These are phyloP conservation scores for Beroe forskalii DNA, from an alignment of 37 sponge, comb jelly and placozoan genomes.

Conservation along the genomic window DNA sequence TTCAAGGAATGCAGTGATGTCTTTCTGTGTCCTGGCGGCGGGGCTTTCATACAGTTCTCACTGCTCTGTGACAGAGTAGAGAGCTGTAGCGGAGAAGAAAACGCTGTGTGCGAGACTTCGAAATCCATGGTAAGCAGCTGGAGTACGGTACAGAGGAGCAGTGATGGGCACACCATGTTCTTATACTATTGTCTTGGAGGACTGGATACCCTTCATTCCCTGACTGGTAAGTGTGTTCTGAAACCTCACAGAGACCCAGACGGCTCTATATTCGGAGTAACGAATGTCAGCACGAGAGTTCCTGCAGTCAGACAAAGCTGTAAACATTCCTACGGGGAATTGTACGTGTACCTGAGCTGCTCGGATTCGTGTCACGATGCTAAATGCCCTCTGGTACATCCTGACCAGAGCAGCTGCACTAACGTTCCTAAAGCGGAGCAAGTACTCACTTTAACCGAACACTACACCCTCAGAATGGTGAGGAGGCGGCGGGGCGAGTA, in stretches of 20 bases:
- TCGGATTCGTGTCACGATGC: background rate
- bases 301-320: no score
- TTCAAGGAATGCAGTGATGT: background rate
- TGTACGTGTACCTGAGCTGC: slow-evolving; percentile 7
- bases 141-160: background rate
- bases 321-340: background rate
- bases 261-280: background rate
- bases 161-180: background rate
- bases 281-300: no score
- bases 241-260: background rate
- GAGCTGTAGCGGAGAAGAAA: background rate
- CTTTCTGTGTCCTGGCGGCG: background rate
- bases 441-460: background rate
- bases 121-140: background rate
- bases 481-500: background rate
- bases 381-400: background rate
- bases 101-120: background rate
- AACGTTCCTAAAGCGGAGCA: background rate
- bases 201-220: background rate
- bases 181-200: background rate
- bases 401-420: background rate
- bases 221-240: background rate
- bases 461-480: background rate
- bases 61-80: background rate
- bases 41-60: background rate